Base-by-base conservation (phyloP, 2,888 invertebrate species). In the Hylaea fasciaria region DNA sequence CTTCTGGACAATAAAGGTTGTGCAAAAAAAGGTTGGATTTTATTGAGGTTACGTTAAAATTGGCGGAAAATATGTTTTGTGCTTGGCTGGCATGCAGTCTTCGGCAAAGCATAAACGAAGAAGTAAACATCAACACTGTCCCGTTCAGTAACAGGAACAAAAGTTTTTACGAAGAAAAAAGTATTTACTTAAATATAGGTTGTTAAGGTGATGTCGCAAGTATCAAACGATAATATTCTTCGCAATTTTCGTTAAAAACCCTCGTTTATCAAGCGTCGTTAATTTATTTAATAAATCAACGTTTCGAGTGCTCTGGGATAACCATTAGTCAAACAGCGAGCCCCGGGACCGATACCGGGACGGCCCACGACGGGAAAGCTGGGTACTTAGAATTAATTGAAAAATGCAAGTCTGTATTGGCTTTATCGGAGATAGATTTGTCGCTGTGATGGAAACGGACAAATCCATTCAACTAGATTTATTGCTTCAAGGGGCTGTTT, bases 271-370 rank as follows among this genome's bases (percentile, higher is more conserved):
- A 85, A 51, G 69, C 59, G 68, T 82, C 79, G 81, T 81, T 85
- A 87, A 89, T 89, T 89, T 87, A 87, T 89, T 89, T 83, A 88
- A 90, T 90, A 89, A 90, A 89, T 88, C 89, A 82, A 48, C 58
- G 66, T 67, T 82, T 71, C 80, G 78, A 77, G 74, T 81, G 78
- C 82, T 80, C 74, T 76, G 77, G 76, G 75, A 61, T 71, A 66
- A 78, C 83, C 83, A 90, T 90, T 88, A 88, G 80, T 88, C 87
- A 86, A 82, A 81, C 74, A 69, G 72, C 64, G 64, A 63, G 71
- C 71, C 72, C 70, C 69, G 74, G 76, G 76, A 57, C 58, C 76
- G 72, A 78, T 79, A 75, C 76, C 68, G 70, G 76, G 76, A 75
- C 32, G 12, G 60, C 63, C 40, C 46, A 32, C 59, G 56, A 39